These are phyloP conservation scores for Drosophila persimilis DNA, from an alignment of 1,140 invertebrate species.

Conservation along the genomic window DNA sequence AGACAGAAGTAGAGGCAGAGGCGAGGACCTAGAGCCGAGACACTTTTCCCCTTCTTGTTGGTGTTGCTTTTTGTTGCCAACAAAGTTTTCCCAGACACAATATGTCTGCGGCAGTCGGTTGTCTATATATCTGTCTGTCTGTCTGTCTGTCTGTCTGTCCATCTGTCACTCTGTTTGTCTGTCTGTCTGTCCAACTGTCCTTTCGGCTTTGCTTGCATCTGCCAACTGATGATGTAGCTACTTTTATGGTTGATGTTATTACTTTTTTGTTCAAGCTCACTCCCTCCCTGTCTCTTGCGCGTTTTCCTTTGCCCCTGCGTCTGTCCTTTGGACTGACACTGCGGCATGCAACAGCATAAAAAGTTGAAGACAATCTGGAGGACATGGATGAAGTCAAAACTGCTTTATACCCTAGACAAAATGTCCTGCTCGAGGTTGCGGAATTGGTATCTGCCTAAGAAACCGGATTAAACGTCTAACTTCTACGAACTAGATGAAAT, in stretches of 20 bases:
- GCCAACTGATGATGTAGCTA: constrained; percentile 79
- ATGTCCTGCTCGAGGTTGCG: too few relatives aligned
- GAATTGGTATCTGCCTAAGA: too few relatives aligned
- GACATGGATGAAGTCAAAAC: too few relatives aligned
- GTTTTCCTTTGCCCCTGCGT: constrained; percentile 20
- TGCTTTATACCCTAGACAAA: not conserved
- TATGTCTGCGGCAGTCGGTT: constrained; percentile 66
- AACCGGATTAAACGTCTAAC: too few relatives aligned
- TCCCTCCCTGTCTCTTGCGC: constrained; percentile 10
- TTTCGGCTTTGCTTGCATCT: constrained; percentile 62
- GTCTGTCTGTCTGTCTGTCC: constrained; percentile 10
- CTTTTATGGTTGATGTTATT: constrained; percentile 81
- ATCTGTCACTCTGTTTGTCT: constrained; percentile 9
- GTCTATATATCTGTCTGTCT: constrained; percentile 28
- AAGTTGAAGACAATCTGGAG: constrained; percentile 33
- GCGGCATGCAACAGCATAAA: constrained; percentile 64
- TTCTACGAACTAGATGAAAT: not conserved
- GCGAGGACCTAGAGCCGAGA: constrained; percentile 43
- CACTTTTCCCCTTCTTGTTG: constrained; percentile 57
- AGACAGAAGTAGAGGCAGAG: constrained; percentile 6
- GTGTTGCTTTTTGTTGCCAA: constrained; percentile 58
- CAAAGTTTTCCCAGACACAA: constrained; percentile 78
- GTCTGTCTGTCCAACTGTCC: constrained; percentile 25
- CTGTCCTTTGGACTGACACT: constrained; percentile 30
- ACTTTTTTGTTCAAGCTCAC: constrained; percentile 56